Percentiles rank a stretch among this genome's conserved stretches.
Evolutionary conservation across 2,888 invertebrate genomes (phyloP).

Genomic region (Linnaemya tessellans): DNA sequence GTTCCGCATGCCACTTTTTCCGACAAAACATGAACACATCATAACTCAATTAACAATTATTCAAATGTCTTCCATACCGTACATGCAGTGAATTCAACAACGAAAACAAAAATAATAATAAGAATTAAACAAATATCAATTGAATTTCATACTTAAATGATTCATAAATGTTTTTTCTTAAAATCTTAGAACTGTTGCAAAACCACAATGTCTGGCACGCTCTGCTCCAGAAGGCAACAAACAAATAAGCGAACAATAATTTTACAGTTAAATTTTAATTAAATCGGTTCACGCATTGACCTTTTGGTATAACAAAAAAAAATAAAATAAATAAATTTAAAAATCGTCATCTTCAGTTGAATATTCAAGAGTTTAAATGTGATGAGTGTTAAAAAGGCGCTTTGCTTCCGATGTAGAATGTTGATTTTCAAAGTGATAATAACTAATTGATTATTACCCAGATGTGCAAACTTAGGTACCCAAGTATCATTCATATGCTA

Average conservation of each 20-base stretch:
- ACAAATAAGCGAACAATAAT: slow-evolving; percentile 30
- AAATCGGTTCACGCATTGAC: slow-evolving; percentile 72
- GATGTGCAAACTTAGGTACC: background rate
- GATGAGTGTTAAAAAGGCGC: slow-evolving; percentile 5
- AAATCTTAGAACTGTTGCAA: slow-evolving; percentile 16
- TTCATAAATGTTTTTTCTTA: slow-evolving; percentile 54
- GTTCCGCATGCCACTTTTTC: slow-evolving; percentile 32
- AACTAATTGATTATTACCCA: slow-evolving; percentile 37
- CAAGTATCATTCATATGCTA: too few species aligned
- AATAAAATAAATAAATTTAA: background rate
- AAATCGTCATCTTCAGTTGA: slow-evolving; percentile 36
- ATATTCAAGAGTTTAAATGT: slow-evolving; percentile 6
- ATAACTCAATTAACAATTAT: slow-evolving; percentile 69
- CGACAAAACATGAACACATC: slow-evolving; percentile 16
- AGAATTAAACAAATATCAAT: slow-evolving; percentile 54
- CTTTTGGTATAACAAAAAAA: slow-evolving; percentile 52
- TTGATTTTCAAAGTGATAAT: slow-evolving; percentile 42
- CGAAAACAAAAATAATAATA: background rate
- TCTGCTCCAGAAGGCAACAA: slow-evolving; percentile 15
- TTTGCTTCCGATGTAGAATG: slow-evolving; percentile 62
- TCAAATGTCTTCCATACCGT: slow-evolving; percentile 59
- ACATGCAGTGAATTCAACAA: slow-evolving; percentile 6
- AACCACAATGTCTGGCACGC: slow-evolving; percentile 27
- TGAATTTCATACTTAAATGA: slow-evolving; percentile 64
- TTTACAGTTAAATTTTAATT: slow-evolving; percentile 71